These are phyloP conservation scores for Spilarctia lutea DNA, from an alignment of 2,888 invertebrate species.

Conservation along the genomic window DNA sequence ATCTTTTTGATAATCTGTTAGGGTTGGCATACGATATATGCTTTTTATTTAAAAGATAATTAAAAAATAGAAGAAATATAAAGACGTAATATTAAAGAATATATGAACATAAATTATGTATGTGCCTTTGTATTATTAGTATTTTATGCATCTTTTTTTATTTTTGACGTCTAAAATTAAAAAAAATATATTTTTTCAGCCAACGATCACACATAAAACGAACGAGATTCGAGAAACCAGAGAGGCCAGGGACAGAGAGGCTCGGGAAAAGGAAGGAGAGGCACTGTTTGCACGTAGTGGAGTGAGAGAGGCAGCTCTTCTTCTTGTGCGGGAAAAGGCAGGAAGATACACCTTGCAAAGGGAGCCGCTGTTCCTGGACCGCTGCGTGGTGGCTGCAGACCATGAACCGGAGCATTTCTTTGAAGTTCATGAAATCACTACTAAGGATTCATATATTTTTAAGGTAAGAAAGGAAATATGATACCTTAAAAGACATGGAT, in stretches of 20 bases:
- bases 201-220: conserved; percentile 90
- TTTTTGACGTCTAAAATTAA: not conserved
- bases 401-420: conserved; percentile 97
- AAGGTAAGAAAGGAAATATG: conserved; percentile 88
- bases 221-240: conserved; percentile 87
- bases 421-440: conserved; percentile 96
- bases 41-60: not conserved
- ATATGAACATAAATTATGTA: too few species aligned
- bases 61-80: too few species aligned
- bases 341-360: conserved; percentile 94
- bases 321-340: conserved; percentile 96
- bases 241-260: conserved; percentile 79
- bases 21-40: not conserved
- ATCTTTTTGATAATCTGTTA: not conserved
- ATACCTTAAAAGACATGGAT: too few species aligned
- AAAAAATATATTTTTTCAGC: conserved; percentile 74
- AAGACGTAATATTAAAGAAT: not conserved
- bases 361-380: conserved; percentile 96
- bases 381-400: conserved; percentile 96
- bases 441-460: conserved; percentile 97
- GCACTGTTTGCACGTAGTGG: conserved; percentile 90
- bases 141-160: too few species aligned
- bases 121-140: too few species aligned
- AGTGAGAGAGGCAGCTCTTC: conserved; percentile 94
- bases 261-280: conserved; percentile 79